Conservation (phyloP, 2,888 invertebrate genomes). For the Drosophila borealis region DNA sequence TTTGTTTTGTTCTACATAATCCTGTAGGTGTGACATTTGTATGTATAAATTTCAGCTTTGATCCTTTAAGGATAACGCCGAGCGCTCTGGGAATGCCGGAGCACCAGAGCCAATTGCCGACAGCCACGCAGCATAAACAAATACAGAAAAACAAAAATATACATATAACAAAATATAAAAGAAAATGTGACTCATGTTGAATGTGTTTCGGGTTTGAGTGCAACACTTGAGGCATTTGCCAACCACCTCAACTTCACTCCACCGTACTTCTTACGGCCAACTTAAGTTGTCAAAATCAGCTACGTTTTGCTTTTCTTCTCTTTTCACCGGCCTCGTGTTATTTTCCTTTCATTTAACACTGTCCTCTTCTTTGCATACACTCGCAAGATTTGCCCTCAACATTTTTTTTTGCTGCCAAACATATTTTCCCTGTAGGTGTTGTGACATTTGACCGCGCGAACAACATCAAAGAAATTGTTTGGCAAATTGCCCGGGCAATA, state of each 20-base stretch:
- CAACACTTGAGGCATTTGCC: conserved; percentile 52
- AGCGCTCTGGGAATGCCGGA: conserved; percentile 37
- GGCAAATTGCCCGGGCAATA: conserved; percentile 9
- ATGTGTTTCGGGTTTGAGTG: conserved; percentile 20
- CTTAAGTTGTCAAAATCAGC: conserved; percentile 79
- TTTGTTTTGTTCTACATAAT: conserved; percentile 68
- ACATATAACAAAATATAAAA: conserved; percentile 29
- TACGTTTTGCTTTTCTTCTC: conserved; percentile 41
- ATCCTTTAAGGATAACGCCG: conserved; percentile 76
- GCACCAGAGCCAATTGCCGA: conserved; percentile 62
- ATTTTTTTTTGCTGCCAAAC: conserved; percentile 14
- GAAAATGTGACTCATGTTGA: conserved; percentile 42
- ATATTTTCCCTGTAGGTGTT: conserved; percentile 10
- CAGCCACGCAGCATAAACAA: conserved; percentile 53
- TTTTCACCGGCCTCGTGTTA: conserved; percentile 28
- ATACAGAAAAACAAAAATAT: conserved; percentile 24
- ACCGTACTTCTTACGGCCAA: conserved; percentile 41
- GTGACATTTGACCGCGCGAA: conserved; percentile 67
- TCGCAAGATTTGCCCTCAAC: conserved; percentile 12
- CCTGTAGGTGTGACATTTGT: conserved; percentile 77
- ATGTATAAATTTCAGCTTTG: conserved; percentile 80
- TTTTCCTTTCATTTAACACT: conserved; percentile 69
- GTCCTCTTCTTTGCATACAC: conserved; percentile 63
- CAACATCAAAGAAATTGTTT: conserved; percentile 53
- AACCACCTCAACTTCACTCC: conserved; percentile 3